phyloP scores from a whole-genome alignment of 2,113 vertebrate species.

The Anguilla japonica region DNA sequence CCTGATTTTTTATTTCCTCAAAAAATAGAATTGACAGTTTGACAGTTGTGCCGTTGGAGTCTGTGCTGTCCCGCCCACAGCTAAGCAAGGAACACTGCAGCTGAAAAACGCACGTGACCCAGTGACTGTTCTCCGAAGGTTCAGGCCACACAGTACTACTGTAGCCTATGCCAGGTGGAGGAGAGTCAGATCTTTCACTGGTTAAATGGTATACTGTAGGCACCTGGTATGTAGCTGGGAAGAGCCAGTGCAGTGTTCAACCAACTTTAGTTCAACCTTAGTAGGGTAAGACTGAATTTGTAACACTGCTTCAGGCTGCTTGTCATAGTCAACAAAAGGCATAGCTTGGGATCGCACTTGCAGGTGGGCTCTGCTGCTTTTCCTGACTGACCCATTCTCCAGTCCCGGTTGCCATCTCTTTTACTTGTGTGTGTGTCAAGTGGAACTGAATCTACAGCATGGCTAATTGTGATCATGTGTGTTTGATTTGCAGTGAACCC shows the following conservation, averaged over 20 bases:
- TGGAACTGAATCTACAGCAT: neutral
- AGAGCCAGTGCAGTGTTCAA: too few species aligned
- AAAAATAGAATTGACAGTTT: too few species aligned
- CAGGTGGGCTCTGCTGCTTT: neutral
- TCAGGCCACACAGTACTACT: neutral
- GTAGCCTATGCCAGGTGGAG: neutral
- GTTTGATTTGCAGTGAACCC: conserved; percentile 76
- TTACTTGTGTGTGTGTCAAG: neutral
- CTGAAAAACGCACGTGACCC: too few species aligned
- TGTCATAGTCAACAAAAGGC: neutral
- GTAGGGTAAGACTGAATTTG: too few species aligned
- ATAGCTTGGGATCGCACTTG: neutral
- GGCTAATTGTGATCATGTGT: neutral
- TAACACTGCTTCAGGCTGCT: too few species aligned
- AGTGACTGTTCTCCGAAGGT: neutral
- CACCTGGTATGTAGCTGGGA: too few species aligned
- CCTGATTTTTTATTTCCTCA: too few species aligned
- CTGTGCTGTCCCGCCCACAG: neutral
- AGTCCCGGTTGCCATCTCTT: neutral
- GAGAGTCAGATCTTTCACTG: neutral
- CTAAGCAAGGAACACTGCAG: neutral
- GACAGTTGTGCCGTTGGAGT: neutral
- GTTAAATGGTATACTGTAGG: too few species aligned
- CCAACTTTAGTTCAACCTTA: too few species aligned
- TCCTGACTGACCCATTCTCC: neutral